Conservation (phyloP, 2,888 invertebrate species). For the Thyatira batis region DNA sequence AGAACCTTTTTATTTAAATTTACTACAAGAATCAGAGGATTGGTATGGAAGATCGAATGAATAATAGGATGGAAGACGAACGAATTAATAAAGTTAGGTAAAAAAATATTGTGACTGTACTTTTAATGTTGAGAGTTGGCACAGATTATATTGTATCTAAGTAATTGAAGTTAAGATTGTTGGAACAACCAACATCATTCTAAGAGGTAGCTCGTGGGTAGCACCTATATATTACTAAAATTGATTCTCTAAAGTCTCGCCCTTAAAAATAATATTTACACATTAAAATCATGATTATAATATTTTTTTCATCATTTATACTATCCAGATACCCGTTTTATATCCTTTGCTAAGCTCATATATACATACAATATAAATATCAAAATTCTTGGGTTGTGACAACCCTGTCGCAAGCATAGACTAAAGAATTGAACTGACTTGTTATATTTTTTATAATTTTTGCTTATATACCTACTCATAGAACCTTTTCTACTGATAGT, state of each 20-base stretch:
- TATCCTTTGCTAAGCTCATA: conserved; percentile 43
- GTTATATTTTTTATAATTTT: background rate
- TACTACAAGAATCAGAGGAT: no score
- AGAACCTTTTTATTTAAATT: background rate
- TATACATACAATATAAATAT: conserved; percentile 31
- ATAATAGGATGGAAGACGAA: background rate
- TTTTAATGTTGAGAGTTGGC: no score
- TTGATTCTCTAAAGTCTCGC: conserved; percentile 14
- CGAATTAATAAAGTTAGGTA: no score
- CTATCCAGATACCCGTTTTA: conserved; percentile 35
- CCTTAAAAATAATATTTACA: conserved; percentile 11
- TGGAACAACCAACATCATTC: no score
- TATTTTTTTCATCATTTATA: conserved; percentile 12
- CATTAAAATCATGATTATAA: conserved; percentile 13
- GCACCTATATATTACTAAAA: background rate
- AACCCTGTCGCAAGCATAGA: conserved; percentile 15
- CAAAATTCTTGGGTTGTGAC: conserved; percentile 20
- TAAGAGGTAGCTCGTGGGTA: background rate
- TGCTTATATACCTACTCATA: background rate
- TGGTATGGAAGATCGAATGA: no score
- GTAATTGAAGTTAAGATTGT: no score
- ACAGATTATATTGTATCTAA: no score
- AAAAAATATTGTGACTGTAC: no score
- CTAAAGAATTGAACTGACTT: conserved; percentile 6
- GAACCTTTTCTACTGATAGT: background rate